A percentile compares a stretch with the other conserved stretches of the same genome.
Conservation (phyloP, 1,140 invertebrate species). For the Anastatus disparis region DNA sequence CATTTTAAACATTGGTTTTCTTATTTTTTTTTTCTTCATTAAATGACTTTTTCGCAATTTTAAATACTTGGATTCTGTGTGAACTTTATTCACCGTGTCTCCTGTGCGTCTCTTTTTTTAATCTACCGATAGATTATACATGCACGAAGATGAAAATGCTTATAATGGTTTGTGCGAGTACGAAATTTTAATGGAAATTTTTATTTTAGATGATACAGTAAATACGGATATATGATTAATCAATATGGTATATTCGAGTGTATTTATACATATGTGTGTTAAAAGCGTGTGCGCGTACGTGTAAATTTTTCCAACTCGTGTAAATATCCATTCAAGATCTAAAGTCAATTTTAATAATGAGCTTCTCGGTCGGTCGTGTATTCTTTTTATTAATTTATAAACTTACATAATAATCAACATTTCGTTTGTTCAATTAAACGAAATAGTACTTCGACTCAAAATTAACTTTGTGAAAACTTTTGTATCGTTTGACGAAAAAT, state of each 20-base stretch:
- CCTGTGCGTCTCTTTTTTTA: too few relatives aligned
- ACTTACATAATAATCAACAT: conserved; percentile 30
- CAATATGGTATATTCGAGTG: too few relatives aligned
- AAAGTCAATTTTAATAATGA: not conserved
- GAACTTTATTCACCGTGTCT: too few relatives aligned
- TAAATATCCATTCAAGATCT: not conserved
- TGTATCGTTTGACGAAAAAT: not conserved
- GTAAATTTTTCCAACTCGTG: not conserved
- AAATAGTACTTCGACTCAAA: conserved; percentile 17
- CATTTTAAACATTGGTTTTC: conserved; percentile 19
- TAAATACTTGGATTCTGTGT: too few relatives aligned
- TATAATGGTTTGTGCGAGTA: too few relatives aligned
- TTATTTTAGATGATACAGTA: too few relatives aligned
- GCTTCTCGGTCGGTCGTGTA: conserved; percentile 10
- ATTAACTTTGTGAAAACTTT: not conserved
- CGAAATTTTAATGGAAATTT: too few relatives aligned
- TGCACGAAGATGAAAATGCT: too few relatives aligned
- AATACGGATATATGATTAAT: too few relatives aligned
- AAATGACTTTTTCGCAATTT: too few relatives aligned
- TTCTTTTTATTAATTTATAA: not conserved
- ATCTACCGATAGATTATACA: too few relatives aligned
- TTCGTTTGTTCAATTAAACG: not conserved
- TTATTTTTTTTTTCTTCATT: too few relatives aligned
- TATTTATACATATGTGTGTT: not conserved
- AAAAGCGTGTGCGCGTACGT: not conserved